A percentile compares a stretch with the other conserved stretches of the same genome.
Evolutionary conservation across 1,140 invertebrate species (phyloP).

Genomic region (Plutomurus gul): DNA sequence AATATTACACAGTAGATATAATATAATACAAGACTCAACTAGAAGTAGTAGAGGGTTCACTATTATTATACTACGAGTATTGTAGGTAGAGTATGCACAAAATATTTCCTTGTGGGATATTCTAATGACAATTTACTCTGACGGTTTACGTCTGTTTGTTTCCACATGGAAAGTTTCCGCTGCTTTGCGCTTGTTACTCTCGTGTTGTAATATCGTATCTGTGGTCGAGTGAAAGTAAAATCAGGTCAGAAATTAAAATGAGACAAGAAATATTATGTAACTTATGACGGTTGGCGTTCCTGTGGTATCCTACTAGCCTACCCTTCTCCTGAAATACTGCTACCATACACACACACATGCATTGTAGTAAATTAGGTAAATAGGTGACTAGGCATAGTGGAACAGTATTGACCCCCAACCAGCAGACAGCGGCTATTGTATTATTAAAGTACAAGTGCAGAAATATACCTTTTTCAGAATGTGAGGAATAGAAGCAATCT

Average conservation of each 20-base stretch:
- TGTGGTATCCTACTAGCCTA: neutral
- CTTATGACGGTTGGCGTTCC: conserved; percentile 2
- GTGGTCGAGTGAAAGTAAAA: conserved; percentile 12
- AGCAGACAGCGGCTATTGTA: too few species aligned
- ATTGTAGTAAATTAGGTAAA: too few species aligned
- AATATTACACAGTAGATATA: too few species aligned
- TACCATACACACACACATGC: too few species aligned
- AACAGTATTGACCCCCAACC: too few species aligned
- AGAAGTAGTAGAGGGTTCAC: neutral
- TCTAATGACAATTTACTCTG: conserved; percentile 3
- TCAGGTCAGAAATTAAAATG: conserved; percentile 29
- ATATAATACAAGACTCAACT: neutral
- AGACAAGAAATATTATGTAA: conserved; percentile 15
- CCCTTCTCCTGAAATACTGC: too few species aligned
- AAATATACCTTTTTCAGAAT: too few species aligned
- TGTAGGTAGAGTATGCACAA: neutral
- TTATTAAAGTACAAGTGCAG: too few species aligned
- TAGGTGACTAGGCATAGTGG: too few species aligned
- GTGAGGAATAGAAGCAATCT: too few species aligned
- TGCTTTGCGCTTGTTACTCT: neutral
- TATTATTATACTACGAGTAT: too few species aligned
- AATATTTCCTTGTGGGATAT: neutral
- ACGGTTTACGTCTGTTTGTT: neutral
- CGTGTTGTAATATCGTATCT: too few species aligned
- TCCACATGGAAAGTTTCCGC: neutral